A percentile compares a stretch with the other conserved stretches of the same genome.
phyloP scores from a whole-genome alignment of 2,113 vertebrate species.

The Micronisus gabar region DNA sequence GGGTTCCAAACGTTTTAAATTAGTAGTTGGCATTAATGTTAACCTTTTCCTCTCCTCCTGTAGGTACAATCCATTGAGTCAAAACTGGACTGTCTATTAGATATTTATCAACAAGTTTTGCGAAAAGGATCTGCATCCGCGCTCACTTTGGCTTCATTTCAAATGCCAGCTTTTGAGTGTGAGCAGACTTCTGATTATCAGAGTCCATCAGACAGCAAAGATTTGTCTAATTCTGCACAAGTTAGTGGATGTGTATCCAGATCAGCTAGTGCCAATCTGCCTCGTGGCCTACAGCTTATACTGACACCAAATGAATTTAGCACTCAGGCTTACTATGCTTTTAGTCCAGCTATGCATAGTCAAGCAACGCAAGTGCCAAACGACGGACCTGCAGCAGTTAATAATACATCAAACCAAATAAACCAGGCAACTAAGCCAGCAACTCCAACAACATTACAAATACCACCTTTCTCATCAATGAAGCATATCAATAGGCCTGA shows the following conservation, averaged over 20 bases:
- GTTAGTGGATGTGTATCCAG: constrained; percentile 79
- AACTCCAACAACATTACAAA: constrained; percentile 86
- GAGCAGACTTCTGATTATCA: constrained; percentile 94
- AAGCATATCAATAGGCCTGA: constrained; percentile 73
- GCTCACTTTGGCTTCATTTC: constrained; percentile 86
- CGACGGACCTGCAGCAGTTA: constrained; percentile 72
- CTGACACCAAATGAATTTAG: constrained; percentile 87
- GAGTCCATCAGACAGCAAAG: constrained; percentile 86
- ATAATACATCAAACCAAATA: constrained; percentile 83
- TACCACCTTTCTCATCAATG: constrained; percentile 80
- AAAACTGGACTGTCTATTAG: constrained; percentile 92
- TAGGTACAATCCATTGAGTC: constrained; percentile 97
- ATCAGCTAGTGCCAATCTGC: constrained; percentile 85
- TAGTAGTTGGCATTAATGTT: not conserved
- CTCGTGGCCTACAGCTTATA: constrained; percentile 88
- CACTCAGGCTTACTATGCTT: constrained; percentile 83
- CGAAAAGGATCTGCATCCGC: constrained; percentile 89
- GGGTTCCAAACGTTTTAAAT: not conserved
- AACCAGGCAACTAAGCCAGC: constrained; percentile 71
- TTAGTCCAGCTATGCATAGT: constrained; percentile 80
- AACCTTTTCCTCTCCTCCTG: not conserved
- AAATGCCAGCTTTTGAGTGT: constrained; percentile 88
- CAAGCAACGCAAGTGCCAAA: constrained; percentile 83
- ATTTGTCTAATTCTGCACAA: constrained; percentile 83
- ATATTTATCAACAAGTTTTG: constrained; percentile 93